A percentile compares a stretch with the other conserved stretches of the same genome.
Conservation (phyloP, 2,113 vertebrate species). For the Crocuta crocuta region DNA sequence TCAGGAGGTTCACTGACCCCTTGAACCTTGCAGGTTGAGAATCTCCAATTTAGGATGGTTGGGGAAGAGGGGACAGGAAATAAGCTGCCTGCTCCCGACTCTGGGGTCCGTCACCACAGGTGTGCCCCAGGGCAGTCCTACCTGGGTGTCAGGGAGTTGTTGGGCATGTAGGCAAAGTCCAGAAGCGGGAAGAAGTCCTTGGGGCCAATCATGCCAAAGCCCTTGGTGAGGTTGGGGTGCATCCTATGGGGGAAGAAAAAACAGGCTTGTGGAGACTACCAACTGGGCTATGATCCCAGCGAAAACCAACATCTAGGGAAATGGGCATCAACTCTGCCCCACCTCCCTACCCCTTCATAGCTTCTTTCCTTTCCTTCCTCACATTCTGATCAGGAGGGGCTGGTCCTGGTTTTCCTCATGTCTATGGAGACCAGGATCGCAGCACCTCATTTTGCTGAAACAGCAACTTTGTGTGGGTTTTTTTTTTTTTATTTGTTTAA, state of each 20-base stretch:
- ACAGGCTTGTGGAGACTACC: neutral
- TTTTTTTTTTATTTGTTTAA: too few species aligned
- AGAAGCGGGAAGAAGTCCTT: constrained; percentile 98
- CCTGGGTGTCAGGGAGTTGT: constrained; percentile 94
- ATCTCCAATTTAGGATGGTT: neutral
- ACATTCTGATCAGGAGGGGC: constrained; percentile 29
- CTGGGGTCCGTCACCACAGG: neutral
- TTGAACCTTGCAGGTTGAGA: neutral
- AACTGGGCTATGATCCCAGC: neutral
- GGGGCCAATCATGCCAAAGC: constrained; percentile 96
- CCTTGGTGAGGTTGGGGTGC: constrained; percentile 96
- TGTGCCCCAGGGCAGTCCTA: constrained; percentile 66
- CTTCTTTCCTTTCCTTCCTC: constrained; percentile 50
- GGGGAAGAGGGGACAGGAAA: neutral
- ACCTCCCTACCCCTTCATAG: neutral
- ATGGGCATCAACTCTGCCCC: neutral
- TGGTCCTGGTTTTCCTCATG: constrained; percentile 21
- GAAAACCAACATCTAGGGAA: neutral
- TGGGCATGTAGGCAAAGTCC: constrained; percentile 98
- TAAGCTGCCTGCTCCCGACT: neutral
- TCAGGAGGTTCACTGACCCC: neutral
- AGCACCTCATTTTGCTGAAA: neutral
- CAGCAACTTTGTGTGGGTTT: neutral
- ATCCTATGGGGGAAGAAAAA: constrained; percentile 85
- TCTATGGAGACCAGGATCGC: neutral